Percentiles rank a stretch among this genome's conserved stretches.
phyloP scores from a whole-genome alignment of 92 coral and sea anemone genomes.

The Epizoanthus rinbou region DNA sequence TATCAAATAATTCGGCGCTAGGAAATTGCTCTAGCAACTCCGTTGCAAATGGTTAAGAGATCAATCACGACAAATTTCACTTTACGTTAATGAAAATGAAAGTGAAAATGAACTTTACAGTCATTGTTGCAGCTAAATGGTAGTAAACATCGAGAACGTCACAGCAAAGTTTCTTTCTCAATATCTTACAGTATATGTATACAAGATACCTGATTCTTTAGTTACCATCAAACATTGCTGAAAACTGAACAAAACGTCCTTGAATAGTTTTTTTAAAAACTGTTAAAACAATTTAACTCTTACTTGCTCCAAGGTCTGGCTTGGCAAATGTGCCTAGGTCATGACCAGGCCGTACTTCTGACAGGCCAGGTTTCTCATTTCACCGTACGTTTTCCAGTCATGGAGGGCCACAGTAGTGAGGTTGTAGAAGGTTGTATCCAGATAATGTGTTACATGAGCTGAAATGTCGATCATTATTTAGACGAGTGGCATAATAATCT shows the following conservation, averaged over 20 bases:
- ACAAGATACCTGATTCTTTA: too few species aligned
- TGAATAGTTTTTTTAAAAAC: background rate
- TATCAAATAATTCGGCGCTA: too few species aligned
- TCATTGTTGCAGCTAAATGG: too few species aligned
- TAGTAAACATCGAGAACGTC: too few species aligned
- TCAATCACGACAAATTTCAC: too few species aligned
- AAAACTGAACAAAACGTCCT: background rate
- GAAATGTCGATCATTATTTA: background rate
- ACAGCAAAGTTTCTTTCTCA: too few species aligned
- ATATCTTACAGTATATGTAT: too few species aligned
- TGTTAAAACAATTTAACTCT: background rate
- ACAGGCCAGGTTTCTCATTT: slow-evolving; percentile 93
- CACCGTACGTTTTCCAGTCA: slow-evolving; percentile 99
- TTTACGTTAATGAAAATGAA: too few species aligned
- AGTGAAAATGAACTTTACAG: too few species aligned
- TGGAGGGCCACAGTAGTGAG: slow-evolving; percentile 97
- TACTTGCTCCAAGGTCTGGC: slow-evolving; percentile 98
- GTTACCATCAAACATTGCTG: too few species aligned
- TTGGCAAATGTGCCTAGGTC: slow-evolving; percentile 97
- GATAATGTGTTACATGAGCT: slow-evolving; percentile 94
- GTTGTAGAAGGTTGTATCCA: slow-evolving; percentile 94
- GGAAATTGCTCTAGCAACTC: too few species aligned
- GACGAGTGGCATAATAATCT: background rate
- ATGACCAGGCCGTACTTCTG: slow-evolving; percentile 90
- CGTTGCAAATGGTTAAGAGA: too few species aligned